These are phyloP conservation scores for Tetragnatha montana DNA, from an alignment of 2,888 invertebrate genomes.

Conservation along the genomic window DNA sequence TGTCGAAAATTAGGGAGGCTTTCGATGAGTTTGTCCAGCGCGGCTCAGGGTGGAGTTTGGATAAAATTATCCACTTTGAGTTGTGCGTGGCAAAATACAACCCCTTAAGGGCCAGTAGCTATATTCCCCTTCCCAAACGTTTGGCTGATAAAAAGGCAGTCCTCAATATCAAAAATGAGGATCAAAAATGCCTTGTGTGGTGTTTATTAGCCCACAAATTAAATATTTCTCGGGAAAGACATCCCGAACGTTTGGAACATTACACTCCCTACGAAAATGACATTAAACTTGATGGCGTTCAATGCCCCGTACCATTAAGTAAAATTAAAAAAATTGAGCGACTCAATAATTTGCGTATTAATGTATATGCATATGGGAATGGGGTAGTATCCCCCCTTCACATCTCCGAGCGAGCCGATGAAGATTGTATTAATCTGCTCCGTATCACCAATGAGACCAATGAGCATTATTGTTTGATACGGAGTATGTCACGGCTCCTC, in stretches of 20 bases:
- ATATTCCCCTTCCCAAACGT: constrained; percentile 1
- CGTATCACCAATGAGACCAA: neutral
- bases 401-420: too few species aligned
- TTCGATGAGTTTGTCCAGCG: too few species aligned
- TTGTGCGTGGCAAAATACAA: neutral
- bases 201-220: neutral
- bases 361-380: too few species aligned
- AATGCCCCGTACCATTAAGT: too few species aligned
- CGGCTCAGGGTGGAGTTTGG: constrained; percentile 12
- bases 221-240: too few species aligned
- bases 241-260: too few species aligned
- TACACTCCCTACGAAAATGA: too few species aligned
- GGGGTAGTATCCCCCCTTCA: too few species aligned
- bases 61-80: constrained; percentile 9
- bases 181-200: constrained; percentile 22
- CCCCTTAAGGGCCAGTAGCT: neutral
- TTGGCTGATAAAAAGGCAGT: constrained; percentile 5
- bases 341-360: too few species aligned
- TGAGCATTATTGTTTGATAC: neutral
- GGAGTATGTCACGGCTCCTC: neutral
- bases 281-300: too few species aligned
- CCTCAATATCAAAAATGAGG: constrained; percentile 12
- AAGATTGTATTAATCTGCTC: neutral
- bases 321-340: too few species aligned
- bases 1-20: too few species aligned